These are phyloP conservation scores for Tiliacea citrago DNA, from an alignment of 2,888 invertebrate species.

Conservation along the genomic window DNA sequence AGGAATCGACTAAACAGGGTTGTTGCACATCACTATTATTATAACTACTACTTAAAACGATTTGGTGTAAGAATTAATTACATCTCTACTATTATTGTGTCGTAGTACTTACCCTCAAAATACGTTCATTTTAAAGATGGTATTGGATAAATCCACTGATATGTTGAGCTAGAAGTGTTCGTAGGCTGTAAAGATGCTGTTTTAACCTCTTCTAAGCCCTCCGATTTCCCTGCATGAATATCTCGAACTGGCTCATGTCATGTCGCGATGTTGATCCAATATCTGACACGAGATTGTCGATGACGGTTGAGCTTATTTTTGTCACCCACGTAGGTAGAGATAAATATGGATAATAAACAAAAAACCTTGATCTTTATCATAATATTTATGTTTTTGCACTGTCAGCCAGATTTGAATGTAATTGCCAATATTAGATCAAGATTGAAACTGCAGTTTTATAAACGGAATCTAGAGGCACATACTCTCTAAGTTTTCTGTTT, in stretches of 20 bases:
- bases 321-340: conserved; percentile 36
- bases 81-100: background rate
- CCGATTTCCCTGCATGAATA: background rate
- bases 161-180: background rate
- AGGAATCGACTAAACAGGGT: conserved; percentile 33
- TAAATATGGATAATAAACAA: conserved; percentile 37
- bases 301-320: conserved; percentile 33
- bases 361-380: conserved; percentile 19
- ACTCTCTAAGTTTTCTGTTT: background rate
- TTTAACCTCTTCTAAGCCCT: background rate
- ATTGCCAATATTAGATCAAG: conserved; percentile 3
- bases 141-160: background rate
- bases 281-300: conserved; percentile 29
- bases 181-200: background rate
- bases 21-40: conserved; percentile 4
- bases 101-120: background rate
- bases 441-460: conserved; percentile 5
- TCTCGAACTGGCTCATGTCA: background rate
- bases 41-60: too few relatives aligned
- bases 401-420: conserved; percentile 4
- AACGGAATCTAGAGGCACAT: background rate
- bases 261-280: conserved; percentile 22
- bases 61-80: too few relatives aligned
- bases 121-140: background rate
- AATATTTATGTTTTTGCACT: conserved; percentile 2